A percentile compares a stretch with the other conserved stretches of the same genome.
Evolutionary conservation across 2,797 vertebrate genomes (phyloP).

Genomic region (Neomorphus geoffroyi): DNA sequence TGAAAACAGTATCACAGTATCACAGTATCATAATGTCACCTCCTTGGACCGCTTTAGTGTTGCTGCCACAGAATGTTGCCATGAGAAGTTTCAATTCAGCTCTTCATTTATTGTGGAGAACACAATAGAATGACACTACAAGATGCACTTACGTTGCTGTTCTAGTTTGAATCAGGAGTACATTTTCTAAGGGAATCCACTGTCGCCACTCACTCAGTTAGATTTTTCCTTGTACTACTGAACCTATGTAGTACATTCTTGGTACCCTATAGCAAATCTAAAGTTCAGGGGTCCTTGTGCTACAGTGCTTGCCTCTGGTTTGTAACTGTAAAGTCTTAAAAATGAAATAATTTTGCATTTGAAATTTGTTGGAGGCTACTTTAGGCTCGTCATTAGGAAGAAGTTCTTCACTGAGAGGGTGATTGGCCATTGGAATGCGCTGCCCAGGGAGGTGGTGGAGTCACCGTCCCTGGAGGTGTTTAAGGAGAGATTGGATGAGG

Average conservation of each 20-base stretch:
- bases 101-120: not conserved
- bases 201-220: not conserved
- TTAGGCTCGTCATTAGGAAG: no score
- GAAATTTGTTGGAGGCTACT: not conserved
- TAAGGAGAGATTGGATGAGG: no score
- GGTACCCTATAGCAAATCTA: not conserved
- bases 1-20: no score
- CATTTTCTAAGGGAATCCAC: rapidly evolving
- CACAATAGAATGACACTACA: not conserved
- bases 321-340: no score
- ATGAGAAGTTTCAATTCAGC: not conserved
- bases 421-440: no score
- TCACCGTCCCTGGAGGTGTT: no score
- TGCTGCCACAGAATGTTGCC: not conserved
- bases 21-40: no score
- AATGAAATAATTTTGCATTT: not conserved
- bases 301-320: not conserved
- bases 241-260: not conserved
- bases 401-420: no score
- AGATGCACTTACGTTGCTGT: not conserved
- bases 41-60: not conserved
- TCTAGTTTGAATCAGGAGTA: not conserved
- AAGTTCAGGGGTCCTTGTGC: not conserved
- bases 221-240: not conserved
- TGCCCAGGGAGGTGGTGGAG: no score